Conservation (phyloP, 2,888 invertebrate genomes). For the Papilio elwesi region DNA sequence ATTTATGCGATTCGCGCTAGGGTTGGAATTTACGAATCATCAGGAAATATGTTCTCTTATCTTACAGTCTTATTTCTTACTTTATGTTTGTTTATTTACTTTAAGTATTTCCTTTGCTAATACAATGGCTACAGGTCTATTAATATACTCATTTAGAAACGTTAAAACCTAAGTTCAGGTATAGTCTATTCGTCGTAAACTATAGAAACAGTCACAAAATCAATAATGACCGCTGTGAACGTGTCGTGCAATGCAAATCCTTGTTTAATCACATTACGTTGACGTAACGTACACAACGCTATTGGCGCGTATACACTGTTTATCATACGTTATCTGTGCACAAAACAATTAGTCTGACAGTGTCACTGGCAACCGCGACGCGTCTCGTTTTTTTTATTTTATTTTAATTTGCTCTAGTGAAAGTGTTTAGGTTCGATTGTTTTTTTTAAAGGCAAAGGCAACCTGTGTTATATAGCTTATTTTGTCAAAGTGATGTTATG, state of each 20-base stretch:
- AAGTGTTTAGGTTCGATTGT: constrained; percentile 23
- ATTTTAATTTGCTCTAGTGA: constrained; percentile 32
- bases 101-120: too few relatives aligned
- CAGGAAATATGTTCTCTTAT: too few relatives aligned
- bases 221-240: constrained; percentile 38
- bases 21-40: too few relatives aligned
- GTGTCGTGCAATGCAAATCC: constrained; percentile 53
- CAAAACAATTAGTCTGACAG: constrained; percentile 67
- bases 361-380: constrained; percentile 49
- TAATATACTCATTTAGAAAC: background rate
- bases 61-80: too few relatives aligned
- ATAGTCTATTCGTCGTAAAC: constrained; percentile 19
- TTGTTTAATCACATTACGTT: constrained; percentile 61
- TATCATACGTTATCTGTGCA: constrained; percentile 69
- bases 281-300: constrained; percentile 48
- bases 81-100: too few relatives aligned
- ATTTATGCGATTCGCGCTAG: too few relatives aligned
- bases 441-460: constrained; percentile 13
- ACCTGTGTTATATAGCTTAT: background rate
- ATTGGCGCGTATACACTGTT: constrained; percentile 55
- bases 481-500: constrained; percentile 27
- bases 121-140: too few relatives aligned
- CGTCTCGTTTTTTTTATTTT: constrained; percentile 2
- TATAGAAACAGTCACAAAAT: constrained; percentile 32
- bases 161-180: background rate